Base-by-base conservation (phyloP, 2,113 vertebrate species). In the Macrotis lagotis region DNA sequence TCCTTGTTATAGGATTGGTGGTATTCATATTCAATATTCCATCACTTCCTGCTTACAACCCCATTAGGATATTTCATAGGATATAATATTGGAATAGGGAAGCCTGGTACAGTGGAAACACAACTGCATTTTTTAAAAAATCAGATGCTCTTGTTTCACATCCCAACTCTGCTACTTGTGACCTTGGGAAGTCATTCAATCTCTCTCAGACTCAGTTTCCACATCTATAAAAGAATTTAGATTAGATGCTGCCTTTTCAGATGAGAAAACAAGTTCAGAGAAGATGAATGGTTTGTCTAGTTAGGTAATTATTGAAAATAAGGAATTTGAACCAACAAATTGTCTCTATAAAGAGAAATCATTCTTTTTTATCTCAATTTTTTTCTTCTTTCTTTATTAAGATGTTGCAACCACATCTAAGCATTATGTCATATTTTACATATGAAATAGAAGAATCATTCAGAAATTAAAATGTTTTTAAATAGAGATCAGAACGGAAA, bases 381-480 rank as follows among this genome's bases (percentile, higher is more conserved):
- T 93, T 25, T 95, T 44, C 44, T 92, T n/a, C 26, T 92, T 96
- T 93, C 11, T 89, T 51, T 92, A 50, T 50, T 94, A 97, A 90
- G 59, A 74, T 93, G 93, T 94, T 83, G n/a, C 90, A 51, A 96
- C 88, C 31, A 14, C 50, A 66, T 95, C 50, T 92, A 93, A 95
- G 96, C 88, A 74, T 92, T 53, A 95, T 31, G 12, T 26, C 26
- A 88, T 92, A 51, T 59, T 94, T 26, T 96, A 93, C 53, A 95
- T 16, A 96, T 53, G 14, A 97, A 96, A 96, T 24, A 91, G 74
- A 88, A 95, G 48, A 93, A 11, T 92, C 31, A 92, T 25, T 93
- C 37, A 92, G 49, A 89, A 96, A 91, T 90, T 59, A 96, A 91
- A 59, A 47, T 83, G 66, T 44, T 83, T 83, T 44, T 2, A 83